Conservation (phyloP, 2,113 vertebrate species). For the Sylvilagus bachmani region DNA sequence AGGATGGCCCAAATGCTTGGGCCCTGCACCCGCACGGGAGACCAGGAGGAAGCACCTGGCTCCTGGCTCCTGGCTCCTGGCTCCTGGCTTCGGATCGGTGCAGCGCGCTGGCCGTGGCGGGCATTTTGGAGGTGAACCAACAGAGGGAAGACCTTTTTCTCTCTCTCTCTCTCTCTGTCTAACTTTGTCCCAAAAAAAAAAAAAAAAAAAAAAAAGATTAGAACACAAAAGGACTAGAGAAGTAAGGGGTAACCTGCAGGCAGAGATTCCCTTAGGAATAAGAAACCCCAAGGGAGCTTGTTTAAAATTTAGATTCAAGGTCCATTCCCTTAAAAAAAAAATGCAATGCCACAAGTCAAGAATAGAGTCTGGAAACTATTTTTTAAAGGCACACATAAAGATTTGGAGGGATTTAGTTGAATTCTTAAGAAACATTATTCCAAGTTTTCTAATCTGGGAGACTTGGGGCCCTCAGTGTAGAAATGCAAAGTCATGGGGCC, state of each 20-base stretch:
- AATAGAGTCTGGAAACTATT: not conserved
- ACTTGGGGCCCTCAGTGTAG: not conserved
- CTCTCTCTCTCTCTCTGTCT: too few species aligned
- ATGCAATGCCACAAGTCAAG: not conserved
- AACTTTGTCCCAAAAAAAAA: not conserved
- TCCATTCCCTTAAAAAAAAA: not conserved
- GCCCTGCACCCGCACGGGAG: too few species aligned
- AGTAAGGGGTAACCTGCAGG: not conserved
- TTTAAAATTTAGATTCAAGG: slow-evolving; percentile 15
- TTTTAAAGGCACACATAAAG: not conserved
- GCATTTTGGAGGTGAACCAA: too few species aligned
- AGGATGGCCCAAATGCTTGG: too few species aligned
- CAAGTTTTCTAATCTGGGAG: slow-evolving; percentile 2
- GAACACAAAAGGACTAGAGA: not conserved
- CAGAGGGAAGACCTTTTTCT: too few species aligned
- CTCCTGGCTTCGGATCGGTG: too few species aligned
- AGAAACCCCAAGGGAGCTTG: not conserved
- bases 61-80: too few species aligned
- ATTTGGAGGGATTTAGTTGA: slow-evolving; percentile 3
- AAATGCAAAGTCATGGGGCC: too few species aligned
- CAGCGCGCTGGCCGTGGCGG: too few species aligned
- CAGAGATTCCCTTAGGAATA: not conserved
- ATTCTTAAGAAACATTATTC: slow-evolving; percentile 10
- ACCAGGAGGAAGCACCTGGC: too few species aligned
- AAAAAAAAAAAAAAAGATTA: not conserved